phyloP scores from a whole-genome alignment of 2,797 vertebrate species.

The Pangasius krempfi region DNA sequence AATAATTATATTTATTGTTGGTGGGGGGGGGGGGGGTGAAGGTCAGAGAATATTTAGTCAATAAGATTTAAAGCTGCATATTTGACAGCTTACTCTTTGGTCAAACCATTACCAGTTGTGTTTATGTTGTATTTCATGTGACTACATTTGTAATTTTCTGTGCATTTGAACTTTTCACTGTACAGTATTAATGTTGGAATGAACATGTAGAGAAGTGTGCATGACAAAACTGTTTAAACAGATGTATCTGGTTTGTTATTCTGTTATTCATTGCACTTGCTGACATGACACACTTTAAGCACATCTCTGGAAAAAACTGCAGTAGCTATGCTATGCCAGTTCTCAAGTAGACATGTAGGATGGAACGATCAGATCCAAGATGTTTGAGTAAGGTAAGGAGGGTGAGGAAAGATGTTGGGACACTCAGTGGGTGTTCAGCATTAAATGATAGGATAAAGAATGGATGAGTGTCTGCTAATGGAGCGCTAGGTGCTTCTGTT shows the following conservation, averaged over 20 bases:
- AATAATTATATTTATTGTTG: not conserved
- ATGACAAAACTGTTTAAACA: constrained; percentile 65
- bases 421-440: constrained; percentile 24
- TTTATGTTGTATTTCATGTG: not conserved
- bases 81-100: not conserved
- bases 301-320: not conserved
- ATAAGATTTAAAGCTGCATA: not conserved
- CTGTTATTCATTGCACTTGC: not conserved
- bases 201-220: constrained; percentile 52
- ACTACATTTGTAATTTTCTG: not conserved
- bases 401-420: constrained; percentile 24
- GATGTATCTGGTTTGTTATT: constrained; percentile 47
- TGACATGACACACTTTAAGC: not conserved
- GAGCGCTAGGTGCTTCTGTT: not conserved
- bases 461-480: not conserved
- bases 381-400: not conserved
- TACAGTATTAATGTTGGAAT: constrained; percentile 43
- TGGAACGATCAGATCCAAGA: not conserved
- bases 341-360: not conserved
- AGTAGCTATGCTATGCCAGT: not conserved
- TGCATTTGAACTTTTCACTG: not conserved
- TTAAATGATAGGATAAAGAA: not conserved
- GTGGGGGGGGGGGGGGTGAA: not conserved
- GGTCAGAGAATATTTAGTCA: not conserved
- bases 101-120: not conserved